Base-by-base conservation (phyloP, 2,888 invertebrate species). In the Vesta saturnalis region DNA sequence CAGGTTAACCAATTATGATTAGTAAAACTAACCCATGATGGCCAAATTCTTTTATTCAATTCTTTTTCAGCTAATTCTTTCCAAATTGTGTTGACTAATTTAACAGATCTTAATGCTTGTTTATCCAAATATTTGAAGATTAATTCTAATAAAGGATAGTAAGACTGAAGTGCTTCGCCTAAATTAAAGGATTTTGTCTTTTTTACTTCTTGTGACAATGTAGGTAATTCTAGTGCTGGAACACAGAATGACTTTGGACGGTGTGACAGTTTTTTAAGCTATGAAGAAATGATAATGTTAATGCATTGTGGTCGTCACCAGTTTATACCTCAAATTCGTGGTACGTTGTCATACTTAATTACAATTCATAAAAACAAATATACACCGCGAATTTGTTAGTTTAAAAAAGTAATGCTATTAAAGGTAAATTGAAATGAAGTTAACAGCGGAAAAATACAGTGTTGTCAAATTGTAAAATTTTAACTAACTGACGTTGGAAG, bases 71-170 rank as follows among this genome's bases (percentile, higher is more conserved):
- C 56, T 5, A 23, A 14, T 12, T 35, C 35, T 15, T 30, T 21
- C 56, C 56, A 56, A 15, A 22, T 23, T 1, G 18, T 10, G 14
- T 16, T 49, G n/a, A 49, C 49, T 16, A 1, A 1, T 15, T 2
- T 3, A 2, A 19, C 49, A n/a, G n/a, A n/a, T n/a, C n/a, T n/a
- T n/a, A n/a, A n/a, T n/a, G n/a, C n/a, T n/a, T n/a, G n/a, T n/a
- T 35, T 23, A 8, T 56, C 56, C n/a, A 56, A 30, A 56, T 22
- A 56, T n/a, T 12, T 35, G 10, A 56, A 56, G 6, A 56, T 30
- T 1, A 16, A 4, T 14, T 56, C 56, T 18, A 56, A 56, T 8
- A 56, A 10, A 1, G 30, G 35, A 23, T 56, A 35, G 56, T 56
- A 22, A 5, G 56, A 23, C 16, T 56, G 30, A 4, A 56, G 10